These are phyloP conservation scores for Eriocheir sinensis DNA, from an alignment of 1,140 invertebrate genomes.

Conservation along the genomic window DNA sequence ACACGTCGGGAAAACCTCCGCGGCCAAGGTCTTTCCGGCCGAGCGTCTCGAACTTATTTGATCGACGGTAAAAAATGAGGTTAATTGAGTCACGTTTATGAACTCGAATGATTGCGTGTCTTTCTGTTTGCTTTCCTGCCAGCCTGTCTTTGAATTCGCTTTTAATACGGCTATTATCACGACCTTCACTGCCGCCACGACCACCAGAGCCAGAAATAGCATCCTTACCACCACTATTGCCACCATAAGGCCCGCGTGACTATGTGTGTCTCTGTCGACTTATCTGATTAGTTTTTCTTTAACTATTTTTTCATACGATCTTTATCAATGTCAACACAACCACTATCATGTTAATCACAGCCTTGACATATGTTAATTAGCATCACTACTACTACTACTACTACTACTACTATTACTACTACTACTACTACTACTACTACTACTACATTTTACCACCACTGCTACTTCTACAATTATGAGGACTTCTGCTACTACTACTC, in stretches of 20 bases:
- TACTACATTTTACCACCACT: background rate
- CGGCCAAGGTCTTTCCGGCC: background rate
- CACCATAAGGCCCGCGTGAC: no score
- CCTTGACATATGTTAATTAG: no score
- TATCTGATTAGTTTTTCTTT: no score
- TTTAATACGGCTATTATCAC: no score
- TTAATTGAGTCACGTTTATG: background rate
- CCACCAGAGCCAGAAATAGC: no score
- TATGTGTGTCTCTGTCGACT: no score
- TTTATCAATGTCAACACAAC: no score
- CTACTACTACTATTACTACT: background rate
- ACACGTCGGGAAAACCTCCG: background rate
- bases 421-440: background rate
- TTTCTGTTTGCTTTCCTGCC: background rate
- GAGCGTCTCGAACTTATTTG: background rate
- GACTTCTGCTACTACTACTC: background rate
- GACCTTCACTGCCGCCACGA: no score
- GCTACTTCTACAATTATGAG: background rate
- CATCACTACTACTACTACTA: conserved; percentile 5
- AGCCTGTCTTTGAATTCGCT: no score
- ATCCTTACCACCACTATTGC: no score
- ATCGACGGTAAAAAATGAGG: background rate
- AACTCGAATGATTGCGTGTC: background rate
- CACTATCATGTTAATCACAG: no score
- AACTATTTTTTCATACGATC: no score